Evolutionary conservation across 2,113 vertebrate species (phyloP).

Genomic region (Nothocercus julius): DNA sequence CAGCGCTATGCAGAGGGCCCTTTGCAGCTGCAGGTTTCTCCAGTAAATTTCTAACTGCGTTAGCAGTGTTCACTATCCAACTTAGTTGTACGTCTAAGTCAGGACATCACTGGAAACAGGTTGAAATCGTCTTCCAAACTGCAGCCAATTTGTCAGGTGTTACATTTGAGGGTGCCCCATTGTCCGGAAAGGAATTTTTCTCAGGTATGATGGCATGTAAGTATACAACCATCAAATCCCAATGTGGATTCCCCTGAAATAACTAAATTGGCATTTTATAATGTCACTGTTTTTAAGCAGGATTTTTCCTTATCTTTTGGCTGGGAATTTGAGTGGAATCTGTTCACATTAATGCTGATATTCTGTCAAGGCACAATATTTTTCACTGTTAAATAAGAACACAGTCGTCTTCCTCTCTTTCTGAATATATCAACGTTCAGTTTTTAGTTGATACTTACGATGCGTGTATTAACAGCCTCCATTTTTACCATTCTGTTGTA

Average conservation of each 20-base stretch:
- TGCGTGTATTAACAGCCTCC: neutral
- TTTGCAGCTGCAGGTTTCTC: neutral
- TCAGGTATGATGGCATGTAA: neutral
- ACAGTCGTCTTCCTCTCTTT: neutral
- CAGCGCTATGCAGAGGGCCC: fast-evolving
- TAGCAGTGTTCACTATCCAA: neutral
- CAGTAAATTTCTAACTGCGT: neutral
- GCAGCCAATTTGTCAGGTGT: neutral
- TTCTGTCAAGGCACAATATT: neutral
- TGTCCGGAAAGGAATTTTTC: neutral
- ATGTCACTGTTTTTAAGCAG: neutral
- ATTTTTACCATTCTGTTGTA: neutral
- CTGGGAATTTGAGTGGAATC: neutral
- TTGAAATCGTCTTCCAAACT: neutral
- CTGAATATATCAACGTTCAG: neutral
- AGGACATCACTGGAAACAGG: neutral
- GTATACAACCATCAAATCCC: neutral
- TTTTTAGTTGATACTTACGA: neutral
- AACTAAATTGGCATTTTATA: neutral
- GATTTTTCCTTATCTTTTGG: neutral
- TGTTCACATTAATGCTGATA: neutral
- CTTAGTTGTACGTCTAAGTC: neutral
- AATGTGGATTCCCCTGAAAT: neutral
- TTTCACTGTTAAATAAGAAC: neutral
- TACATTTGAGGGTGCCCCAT: neutral